Evolutionary conservation across 2,113 vertebrate species (phyloP).

Genomic region (Caretta caretta): DNA sequence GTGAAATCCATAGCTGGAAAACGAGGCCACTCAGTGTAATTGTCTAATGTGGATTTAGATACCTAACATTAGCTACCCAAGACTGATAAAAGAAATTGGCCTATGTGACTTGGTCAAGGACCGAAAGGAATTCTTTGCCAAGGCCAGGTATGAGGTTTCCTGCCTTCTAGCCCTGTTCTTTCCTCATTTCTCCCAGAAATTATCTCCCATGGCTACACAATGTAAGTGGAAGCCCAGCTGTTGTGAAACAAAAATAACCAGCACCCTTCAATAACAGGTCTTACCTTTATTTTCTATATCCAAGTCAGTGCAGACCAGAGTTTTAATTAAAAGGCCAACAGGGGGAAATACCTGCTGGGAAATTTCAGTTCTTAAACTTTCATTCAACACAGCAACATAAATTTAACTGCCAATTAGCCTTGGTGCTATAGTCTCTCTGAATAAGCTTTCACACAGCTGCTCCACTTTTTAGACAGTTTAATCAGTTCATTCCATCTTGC

Average conservation of each 20-base stretch:
- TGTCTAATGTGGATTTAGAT: neutral
- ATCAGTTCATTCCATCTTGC: neutral
- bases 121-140: neutral
- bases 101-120: neutral
- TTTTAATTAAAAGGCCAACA: slow-evolving; percentile 14
- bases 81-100: neutral
- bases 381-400: neutral
- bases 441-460: neutral
- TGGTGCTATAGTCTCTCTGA: neutral
- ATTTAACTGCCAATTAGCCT: slow-evolving; percentile 1
- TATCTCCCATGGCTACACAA: neutral
- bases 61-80: neutral
- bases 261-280: neutral
- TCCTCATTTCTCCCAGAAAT: neutral
- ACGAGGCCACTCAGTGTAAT: neutral
- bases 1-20: neutral
- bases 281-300: neutral
- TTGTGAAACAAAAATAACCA: neutral
- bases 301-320: neutral
- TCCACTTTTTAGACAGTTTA: neutral
- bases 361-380: neutral
- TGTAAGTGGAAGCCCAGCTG: neutral
- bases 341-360: neutral
- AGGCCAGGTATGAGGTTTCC: neutral
- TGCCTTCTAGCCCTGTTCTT: neutral